Evolutionary conservation across 2,797 vertebrate genomes (phyloP), one percentile per base, ranked within the genome.

Genomic region (Sebastes minor): DNA sequence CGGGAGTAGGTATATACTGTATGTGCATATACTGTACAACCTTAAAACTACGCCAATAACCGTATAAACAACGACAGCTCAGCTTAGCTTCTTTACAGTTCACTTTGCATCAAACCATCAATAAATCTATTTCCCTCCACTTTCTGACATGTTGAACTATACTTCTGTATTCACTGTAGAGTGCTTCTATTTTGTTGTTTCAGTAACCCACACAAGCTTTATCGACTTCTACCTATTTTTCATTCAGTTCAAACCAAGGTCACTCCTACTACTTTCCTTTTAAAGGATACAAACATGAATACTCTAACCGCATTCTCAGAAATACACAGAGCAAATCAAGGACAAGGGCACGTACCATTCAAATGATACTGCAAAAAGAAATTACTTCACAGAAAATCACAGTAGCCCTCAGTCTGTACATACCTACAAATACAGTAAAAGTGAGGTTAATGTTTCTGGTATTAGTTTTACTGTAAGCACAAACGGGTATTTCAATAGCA

Each of bases 201-300:
- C 3, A 60, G n/a, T 83, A 57, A 76, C 86, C 71, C 22, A 64
- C n/a, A 76, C 33, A 46, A 46, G 33, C n/a, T 55, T 52, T 28
- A 20, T 32, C 1, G 4, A 56, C 28, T 49, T 59, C 5, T 18
- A 8, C 66, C 4, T 42, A 27, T 67, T 69, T 63, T 55, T 61
- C 25, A 56, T 72, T 81, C 27, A 65, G n/a, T 55, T 25, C 57
- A 25, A 76, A 70, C 65, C 81, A 83, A 88, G 87, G 86, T 70
- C 64, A 78, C 52, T 74, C 69, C 78, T 81, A 91, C 88, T 83
- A 92, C 81, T 87, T 60, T 60, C 18, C 53, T 62, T 80, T 72
- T 27, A 2, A 63, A 82, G 12, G 22, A 81, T 14, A 66, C 2
- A 53, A 62, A 71, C 71, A 42, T 57, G 46, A 78, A 60, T 46